Base-by-base conservation (phyloP, 2,888 invertebrate genomes). In the Melipona bicolor region DNA sequence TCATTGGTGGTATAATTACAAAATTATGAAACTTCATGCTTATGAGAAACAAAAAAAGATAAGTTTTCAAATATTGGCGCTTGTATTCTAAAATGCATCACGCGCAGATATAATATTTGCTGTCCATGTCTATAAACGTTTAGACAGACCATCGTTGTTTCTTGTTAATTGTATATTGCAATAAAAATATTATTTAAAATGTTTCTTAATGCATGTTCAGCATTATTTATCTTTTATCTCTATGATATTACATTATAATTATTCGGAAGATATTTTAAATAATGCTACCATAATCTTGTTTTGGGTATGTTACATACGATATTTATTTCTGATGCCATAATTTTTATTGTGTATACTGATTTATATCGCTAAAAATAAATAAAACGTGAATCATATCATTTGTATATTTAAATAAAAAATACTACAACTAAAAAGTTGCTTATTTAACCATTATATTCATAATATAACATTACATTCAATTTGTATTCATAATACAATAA, bases 1-100 rank as follows among this genome's bases (percentile, higher is more conserved):
- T 67, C 43, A 24, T 9, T 13, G 36, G 54, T 36, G n/a, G n/a
- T 5, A 9, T 43, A 56, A 27, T 32, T 54, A 11, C 36, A 15
- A 19, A n/a, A 24, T 56, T 52, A 27, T 27, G 19, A 36, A 32
- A 54, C 5, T 21, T 27, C 27, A 4, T 27, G 17, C 43, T 32
- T 62, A 69, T 52, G 54, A 13, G 21, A 52, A 21, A 32, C 19
- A 19, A 24, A 21, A 27, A 4, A 9, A n/a, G 9, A 27, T 27
- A n/a, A n/a, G 49, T 19, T 61, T 82, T 82, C 49, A 67, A 81
- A 82, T 27, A 27, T 59, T 67, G 71, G 81, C 82, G 71, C 32
- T 54, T 81, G 4, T 17, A 50, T 21, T 11, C 17, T 27, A 19
- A 32, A 19, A 13, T 67, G 21, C 24, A 79, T 65, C 67, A 71